Conservation (phyloP, 1,140 invertebrate genomes). For the Lamellibrachia luymesi region DNA sequence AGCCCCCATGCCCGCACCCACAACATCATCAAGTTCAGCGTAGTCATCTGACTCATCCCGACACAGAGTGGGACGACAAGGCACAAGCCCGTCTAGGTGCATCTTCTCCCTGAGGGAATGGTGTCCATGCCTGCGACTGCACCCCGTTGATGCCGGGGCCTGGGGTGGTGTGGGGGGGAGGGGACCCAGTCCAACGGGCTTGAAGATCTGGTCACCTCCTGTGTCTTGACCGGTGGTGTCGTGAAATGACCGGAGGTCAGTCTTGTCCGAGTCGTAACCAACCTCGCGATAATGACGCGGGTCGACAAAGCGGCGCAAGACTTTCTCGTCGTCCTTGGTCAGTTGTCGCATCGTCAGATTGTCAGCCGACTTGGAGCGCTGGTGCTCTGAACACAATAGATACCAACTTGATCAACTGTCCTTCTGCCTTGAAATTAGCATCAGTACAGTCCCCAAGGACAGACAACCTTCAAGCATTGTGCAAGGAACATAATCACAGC, state of each 20-base stretch:
- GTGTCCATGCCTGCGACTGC: neutral
- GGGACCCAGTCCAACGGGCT: neutral
- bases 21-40: neutral
- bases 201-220: neutral
- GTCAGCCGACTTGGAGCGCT: conserved; percentile 25
- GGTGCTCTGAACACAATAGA: conserved; percentile 19
- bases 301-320: conserved; percentile 14
- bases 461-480: conserved; percentile 11
- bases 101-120: conserved; percentile 21
- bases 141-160: conserved; percentile 7
- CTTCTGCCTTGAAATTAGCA: neutral
- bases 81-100: conserved; percentile 21
- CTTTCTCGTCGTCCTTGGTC: conserved; percentile 19
- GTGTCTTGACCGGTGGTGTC: neutral
- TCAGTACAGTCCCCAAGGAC: neutral
- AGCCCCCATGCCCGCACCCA: neutral
- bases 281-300: neutral
- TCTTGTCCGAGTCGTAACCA: conserved; percentile 18
- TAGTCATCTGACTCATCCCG: neutral
- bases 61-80: conserved; percentile 9
- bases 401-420: conserved; percentile 3
- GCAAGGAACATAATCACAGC: conserved; percentile 8
- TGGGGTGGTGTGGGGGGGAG: conserved; percentile 10
- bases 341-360: conserved; percentile 23
- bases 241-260: neutral